A percentile compares a stretch with the other conserved stretches of the same genome.
Conservation (phyloP, 2,113 vertebrate species). For the Sinosuthora webbiana region DNA sequence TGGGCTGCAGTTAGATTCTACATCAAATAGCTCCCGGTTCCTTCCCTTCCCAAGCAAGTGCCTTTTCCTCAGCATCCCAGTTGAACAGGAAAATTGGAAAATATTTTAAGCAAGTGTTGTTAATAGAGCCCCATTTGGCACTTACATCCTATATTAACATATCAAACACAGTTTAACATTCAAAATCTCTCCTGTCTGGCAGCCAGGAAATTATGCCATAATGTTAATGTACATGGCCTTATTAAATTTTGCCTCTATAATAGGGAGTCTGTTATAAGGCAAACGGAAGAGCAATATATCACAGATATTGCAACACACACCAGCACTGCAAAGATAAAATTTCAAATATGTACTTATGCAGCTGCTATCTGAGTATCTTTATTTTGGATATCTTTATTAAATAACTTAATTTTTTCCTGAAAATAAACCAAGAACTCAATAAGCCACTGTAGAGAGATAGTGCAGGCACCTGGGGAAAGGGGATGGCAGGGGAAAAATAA, state of each 20-base stretch:
- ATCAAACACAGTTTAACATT: constrained; percentile 52
- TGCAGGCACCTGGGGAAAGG: background rate
- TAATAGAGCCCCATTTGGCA: constrained; percentile 43
- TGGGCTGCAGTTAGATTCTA: background rate
- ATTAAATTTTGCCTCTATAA: constrained; percentile 56
- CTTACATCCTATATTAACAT: constrained; percentile 44
- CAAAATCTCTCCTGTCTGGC: constrained; percentile 53
- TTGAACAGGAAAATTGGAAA: constrained; percentile 23
- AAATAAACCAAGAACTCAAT: background rate
- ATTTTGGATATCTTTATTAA: background rate
- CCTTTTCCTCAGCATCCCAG: background rate
- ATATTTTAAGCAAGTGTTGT: constrained; percentile 33
- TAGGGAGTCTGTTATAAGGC: constrained; percentile 28
- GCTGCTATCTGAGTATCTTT: background rate
- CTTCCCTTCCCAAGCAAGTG: background rate
- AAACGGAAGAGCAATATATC: constrained; percentile 14
- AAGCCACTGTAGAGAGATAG: background rate
- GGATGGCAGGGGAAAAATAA: background rate
- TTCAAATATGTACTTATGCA: background rate
- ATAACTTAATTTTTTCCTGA: background rate
- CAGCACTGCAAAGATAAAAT: background rate
- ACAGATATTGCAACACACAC: background rate
- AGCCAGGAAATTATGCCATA: constrained; percentile 49
- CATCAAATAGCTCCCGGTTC: background rate
- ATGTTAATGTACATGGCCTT: constrained; percentile 51